These are phyloP conservation scores for Saimiri boliviensis DNA, from an alignment of 2,113 vertebrate genomes.

Conservation along the genomic window DNA sequence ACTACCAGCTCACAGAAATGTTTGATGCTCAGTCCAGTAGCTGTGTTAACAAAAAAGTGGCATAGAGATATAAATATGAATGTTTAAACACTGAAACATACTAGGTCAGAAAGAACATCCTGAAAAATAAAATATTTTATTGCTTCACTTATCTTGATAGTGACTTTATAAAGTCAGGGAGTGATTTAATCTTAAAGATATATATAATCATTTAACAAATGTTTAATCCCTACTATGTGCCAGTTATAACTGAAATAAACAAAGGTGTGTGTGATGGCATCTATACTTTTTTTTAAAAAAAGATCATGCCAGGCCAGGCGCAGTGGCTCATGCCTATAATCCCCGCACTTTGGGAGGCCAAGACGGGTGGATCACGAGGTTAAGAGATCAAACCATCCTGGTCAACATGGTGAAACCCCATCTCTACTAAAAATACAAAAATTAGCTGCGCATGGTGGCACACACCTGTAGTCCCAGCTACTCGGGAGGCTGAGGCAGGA, in stretches of 20 bases:
- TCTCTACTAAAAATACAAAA: too few relatives aligned
- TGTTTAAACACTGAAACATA: not conserved
- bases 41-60: not conserved
- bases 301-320: too few relatives aligned
- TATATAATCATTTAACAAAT: slow-evolving; percentile 16
- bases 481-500: too few relatives aligned
- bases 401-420: too few relatives aligned
- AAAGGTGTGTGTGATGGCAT: not conserved
- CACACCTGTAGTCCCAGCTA: too few relatives aligned
- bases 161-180: not conserved
- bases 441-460: too few relatives aligned
- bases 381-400: too few relatives aligned
- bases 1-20: not conserved
- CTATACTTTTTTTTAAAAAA: not conserved
- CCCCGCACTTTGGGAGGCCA: too few relatives aligned
- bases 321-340: too few relatives aligned
- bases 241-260: not conserved
- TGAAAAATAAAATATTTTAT: not conserved
- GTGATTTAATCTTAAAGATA: not conserved
- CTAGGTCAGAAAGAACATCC: not conserved
- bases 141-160: not conserved
- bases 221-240: not conserved
- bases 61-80: not conserved
- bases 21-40: not conserved
- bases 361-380: too few relatives aligned